These are phyloP conservation scores for Chascanopsetta lugubris DNA, from an alignment of 2,113 vertebrate species.

Conservation along the genomic window DNA sequence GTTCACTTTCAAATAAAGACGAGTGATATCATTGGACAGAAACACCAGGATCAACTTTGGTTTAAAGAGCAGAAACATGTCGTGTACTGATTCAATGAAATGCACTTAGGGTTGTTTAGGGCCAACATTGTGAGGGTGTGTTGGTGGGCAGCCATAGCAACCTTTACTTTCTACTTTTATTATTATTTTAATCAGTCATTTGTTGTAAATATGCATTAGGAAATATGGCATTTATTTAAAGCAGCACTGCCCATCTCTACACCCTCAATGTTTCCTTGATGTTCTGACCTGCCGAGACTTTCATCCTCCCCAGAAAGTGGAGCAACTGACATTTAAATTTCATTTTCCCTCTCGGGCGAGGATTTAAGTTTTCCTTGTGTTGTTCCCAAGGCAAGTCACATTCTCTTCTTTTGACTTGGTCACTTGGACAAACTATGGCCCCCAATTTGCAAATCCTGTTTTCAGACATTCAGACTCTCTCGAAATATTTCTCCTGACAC, in stretches of 20 bases:
- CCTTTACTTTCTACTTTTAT: not conserved
- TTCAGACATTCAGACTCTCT: too few species aligned
- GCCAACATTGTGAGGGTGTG: not conserved
- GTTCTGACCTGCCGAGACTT: not conserved
- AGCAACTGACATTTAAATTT: not conserved
- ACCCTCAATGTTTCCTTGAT: conserved; percentile 2
- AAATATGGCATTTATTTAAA: not conserved
- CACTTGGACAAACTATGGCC: too few species aligned
- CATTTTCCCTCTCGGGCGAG: not conserved
- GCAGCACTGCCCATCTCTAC: conserved; percentile 2
- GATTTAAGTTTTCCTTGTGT: not conserved
- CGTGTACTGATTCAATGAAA: not conserved
- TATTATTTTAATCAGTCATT: not conserved
- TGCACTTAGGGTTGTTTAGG: not conserved
- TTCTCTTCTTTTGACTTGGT: too few species aligned
- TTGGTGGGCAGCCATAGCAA: not conserved
- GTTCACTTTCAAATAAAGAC: not conserved
- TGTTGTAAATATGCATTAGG: not conserved
- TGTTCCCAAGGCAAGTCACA: too few species aligned
- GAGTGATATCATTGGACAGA: not conserved
- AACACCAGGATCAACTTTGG: not conserved
- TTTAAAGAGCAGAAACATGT: not conserved
- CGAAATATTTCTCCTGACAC: too few species aligned
- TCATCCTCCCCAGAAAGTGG: not conserved
- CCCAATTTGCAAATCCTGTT: too few species aligned